Evolutionary conservation across 2,797 vertebrate genomes (phyloP), one percentile per base, ranked within the genome.

Genomic region (Etheostoma nigrum): DNA sequence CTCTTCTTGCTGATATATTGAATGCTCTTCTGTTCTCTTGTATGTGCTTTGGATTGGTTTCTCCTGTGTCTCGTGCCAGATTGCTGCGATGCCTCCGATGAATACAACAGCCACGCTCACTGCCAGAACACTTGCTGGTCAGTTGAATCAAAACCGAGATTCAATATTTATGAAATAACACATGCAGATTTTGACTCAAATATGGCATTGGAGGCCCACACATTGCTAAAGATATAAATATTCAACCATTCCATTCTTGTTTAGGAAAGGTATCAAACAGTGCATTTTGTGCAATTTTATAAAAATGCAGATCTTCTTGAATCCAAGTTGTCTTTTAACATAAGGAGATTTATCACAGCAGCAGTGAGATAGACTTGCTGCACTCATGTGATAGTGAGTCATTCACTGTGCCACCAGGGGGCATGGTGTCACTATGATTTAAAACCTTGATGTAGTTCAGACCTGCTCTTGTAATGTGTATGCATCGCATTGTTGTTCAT

Each of bases 61-160:
- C 68, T 85, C 69, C 71, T 65, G 65, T 69, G 55, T 86, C 45
- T 76, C 74, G 64, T 74, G 67, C 58, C 91, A 94, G 95, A 95
- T 87, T 95, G 94, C 94, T 95, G 94, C 53, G 94, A 95, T 15
- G 93, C 92, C 30, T 94, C 93, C 1, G 94, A 95, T 49, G 94
- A 95, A 81, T 94, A 94, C 83, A 92, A 92, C 90, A 94, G 92
- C 82, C 91, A 81, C 71, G 62, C 84, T 73, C 90, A 13, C 72
- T 94, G 94, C 93, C 91, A 88, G 81, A 93, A 93, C 91, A 91
- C 91, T 60, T 94, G 94, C 92, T 94, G 94, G 94, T 94, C 82
- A 93, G 94, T 91, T 49, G 70, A 79, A 72, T 75, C 36, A 42
- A 79, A 81, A 83, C 74, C 60, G 79, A 76, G 69, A 84, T 79